Conservation (phyloP, 2,113 vertebrate genomes). For the Thinocorus orbignyianus region DNA sequence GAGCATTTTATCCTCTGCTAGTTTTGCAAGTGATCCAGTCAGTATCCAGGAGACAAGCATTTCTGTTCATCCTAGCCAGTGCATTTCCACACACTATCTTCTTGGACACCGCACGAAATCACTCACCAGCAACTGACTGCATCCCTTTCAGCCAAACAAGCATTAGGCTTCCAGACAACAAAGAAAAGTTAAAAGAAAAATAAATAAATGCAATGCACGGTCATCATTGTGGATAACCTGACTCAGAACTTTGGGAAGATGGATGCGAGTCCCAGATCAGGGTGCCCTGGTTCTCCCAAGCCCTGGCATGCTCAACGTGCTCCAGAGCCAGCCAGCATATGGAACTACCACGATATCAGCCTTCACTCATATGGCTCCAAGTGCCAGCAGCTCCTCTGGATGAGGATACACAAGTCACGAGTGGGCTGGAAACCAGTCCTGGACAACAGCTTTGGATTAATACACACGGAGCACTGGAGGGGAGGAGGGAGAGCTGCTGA, state of each 20-base stretch:
- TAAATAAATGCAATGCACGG: not conserved
- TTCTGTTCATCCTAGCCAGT: not conserved
- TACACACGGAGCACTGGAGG: not conserved
- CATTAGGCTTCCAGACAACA: not conserved
- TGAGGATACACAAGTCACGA: constrained; percentile 1
- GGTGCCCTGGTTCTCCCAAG: not conserved
- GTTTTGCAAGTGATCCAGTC: not conserved
- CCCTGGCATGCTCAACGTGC: not conserved
- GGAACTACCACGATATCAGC: rapidly evolving
- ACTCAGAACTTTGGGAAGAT: not conserved
- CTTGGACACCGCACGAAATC: not conserved
- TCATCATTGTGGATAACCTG: not conserved
- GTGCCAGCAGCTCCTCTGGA: not conserved
- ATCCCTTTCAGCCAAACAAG: not conserved
- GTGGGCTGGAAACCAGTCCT: constrained; percentile 23
- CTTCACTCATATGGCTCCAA: not conserved
- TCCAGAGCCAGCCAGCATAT: not conserved
- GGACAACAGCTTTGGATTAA: constrained; percentile 15
- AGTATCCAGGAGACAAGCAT: not conserved
- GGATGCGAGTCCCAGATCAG: not conserved
- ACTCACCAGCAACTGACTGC: not conserved
- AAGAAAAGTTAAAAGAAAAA: not conserved
- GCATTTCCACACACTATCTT: not conserved
- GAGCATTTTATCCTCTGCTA: not conserved
- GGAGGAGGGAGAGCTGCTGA: not conserved